Evolutionary conservation across 2,888 invertebrate genomes (phyloP), one percentile per base, ranked within the genome.

Genomic region (Auanema freiburgensis): DNA sequence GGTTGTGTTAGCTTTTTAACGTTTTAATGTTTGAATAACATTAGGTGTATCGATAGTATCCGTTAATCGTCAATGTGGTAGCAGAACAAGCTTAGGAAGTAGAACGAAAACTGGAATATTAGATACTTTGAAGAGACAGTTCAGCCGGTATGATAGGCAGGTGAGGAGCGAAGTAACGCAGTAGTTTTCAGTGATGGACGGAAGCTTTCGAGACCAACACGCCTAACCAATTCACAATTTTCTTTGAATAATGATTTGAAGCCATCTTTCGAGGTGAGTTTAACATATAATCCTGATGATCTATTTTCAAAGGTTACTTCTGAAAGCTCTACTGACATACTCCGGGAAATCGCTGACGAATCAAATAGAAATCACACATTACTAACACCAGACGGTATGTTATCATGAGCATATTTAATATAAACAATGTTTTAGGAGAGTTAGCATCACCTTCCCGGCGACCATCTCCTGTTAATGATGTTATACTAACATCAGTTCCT

Each of bases 31-130:
- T 16, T 16, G 11, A 2, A 16, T 33, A 40, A 8, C 24, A 10
- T 51, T 50, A 55, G 69, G 63, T 11, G 63, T 76, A 1, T 76
- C 71, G 0, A 65, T 76, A 11, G 69, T 74, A 0, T 76, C 76
- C 10, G 72, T 76, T 3, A 76, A 76, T 52, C 57, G 70, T n/a
- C 61, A 64, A 24, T 67, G 61, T 49, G 71, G 67, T 46, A 67
- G 69, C 56, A 49, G 69, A 16, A 67, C 67, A 49, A 70, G 72
- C 65, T 51, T 70, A 0, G 65, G 59, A n/a, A 70, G 66, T 50
- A 40, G 66, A 16, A 33, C 33, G 4, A 54, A 59, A 14, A 55
- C 41, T 4, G 65, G 66, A 33, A 44, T 67, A 1, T 21, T 72
- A 24, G 69, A 66, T 16, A 16, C 67, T 11, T 50, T 72, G 46